phyloP scores from a whole-genome alignment of 2,888 invertebrate species.

The Andrena chrysosceles region DNA sequence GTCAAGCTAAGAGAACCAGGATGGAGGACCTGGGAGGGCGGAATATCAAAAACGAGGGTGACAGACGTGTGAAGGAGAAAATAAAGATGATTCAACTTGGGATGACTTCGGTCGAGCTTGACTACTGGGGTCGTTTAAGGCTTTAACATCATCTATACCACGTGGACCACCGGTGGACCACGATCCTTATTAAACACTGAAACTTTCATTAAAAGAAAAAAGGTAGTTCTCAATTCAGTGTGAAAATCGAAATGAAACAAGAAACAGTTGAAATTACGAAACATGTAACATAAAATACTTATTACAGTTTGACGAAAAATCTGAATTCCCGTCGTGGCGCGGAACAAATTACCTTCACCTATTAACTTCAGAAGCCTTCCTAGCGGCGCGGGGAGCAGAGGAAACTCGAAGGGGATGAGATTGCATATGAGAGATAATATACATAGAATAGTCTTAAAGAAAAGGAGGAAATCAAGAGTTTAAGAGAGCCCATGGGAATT shows the following conservation, averaged over 20 bases:
- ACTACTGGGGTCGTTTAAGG: not conserved
- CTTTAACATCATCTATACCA: no score
- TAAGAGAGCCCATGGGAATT: slow-evolving; percentile 13
- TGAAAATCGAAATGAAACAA: no score
- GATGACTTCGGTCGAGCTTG: not conserved
- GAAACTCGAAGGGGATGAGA: not conserved
- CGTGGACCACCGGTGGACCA: no score
- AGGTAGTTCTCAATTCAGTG: not conserved
- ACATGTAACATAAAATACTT: no score
- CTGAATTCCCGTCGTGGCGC: no score
- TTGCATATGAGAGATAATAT: not conserved
- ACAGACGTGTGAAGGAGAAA: slow-evolving; percentile 1
- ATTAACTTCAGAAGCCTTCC: no score
- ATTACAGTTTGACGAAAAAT: no score
- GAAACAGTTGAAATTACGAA: not conserved
- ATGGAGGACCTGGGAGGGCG: not conserved
- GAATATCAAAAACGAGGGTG: not conserved
- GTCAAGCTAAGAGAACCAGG: slow-evolving; percentile 5
- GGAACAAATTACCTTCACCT: no score
- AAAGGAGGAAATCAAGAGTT: slow-evolving; percentile 19
- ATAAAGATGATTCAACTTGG: not conserved
- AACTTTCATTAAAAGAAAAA: not conserved
- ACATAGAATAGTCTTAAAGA: not conserved
- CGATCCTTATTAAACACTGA: not conserved
- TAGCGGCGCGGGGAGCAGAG: no score